Conservation (phyloP, 2,888 invertebrate species). For the Andrena hattorfiana region DNA sequence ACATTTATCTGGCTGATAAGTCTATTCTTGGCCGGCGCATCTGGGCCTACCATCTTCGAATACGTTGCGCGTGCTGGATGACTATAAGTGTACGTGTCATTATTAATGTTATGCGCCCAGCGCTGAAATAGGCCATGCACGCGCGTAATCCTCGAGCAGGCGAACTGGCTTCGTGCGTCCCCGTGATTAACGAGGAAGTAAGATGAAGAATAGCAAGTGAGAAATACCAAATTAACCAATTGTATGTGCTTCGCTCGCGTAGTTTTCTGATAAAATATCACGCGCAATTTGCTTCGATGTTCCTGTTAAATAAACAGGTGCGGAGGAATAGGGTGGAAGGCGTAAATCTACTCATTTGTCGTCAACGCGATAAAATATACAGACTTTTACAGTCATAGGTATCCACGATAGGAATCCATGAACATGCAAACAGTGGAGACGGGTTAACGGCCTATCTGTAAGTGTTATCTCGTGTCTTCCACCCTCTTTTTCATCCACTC, state of each 20-base stretch:
- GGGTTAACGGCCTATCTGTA: too few species aligned
- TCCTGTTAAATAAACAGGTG: neutral
- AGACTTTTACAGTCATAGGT: too few species aligned
- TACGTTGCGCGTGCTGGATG: constrained; percentile 56
- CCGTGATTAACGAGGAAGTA: neutral
- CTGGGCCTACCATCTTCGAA: constrained; percentile 63
- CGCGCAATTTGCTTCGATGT: neutral
- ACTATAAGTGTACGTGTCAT: constrained; percentile 58
- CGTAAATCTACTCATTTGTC: neutral
- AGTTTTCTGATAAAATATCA: neutral
- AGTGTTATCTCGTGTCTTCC: too few species aligned
- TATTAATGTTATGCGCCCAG: constrained; percentile 48
- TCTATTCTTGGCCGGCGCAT: constrained; percentile 64
- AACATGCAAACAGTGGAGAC: too few species aligned
- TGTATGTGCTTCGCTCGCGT: neutral
- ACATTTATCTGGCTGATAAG: constrained; percentile 71
- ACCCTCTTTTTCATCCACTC: too few species aligned
- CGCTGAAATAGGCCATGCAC: constrained; percentile 44
- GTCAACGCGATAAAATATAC: neutral
- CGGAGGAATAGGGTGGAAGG: neutral
- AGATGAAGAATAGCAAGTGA: neutral
- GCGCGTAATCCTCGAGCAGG: neutral
- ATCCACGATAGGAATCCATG: too few species aligned
- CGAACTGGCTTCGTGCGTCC: neutral
- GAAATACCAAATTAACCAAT: neutral